Evolutionary conservation across 2,888 invertebrate genomes (phyloP).

Genomic region (Drosophila paracracens): DNA sequence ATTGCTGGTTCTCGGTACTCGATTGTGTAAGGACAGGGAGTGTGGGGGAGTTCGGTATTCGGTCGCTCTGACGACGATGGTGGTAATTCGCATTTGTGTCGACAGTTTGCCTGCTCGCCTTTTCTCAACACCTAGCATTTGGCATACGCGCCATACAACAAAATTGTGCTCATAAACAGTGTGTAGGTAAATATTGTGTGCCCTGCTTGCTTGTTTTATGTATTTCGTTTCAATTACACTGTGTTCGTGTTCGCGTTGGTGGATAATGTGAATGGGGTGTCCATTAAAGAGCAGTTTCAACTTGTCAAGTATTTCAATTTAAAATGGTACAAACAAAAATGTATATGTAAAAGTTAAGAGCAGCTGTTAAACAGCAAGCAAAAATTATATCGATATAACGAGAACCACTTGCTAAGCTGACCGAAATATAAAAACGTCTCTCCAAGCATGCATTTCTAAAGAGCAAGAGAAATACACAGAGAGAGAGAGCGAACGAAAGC

Average conservation of each 20-base stretch:
- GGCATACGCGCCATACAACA: conserved; percentile 82
- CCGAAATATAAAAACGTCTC: conserved; percentile 47
- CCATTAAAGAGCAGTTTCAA: conserved; percentile 35
- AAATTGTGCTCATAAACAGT: conserved; percentile 76
- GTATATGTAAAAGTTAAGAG: conserved; percentile 30
- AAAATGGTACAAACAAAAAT: conserved; percentile 26
- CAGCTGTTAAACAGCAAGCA: conserved; percentile 37
- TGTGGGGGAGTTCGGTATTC: conserved; percentile 7
- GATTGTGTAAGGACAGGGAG: background rate
- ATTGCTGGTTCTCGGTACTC: conserved; percentile 11
- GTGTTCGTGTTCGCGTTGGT: background rate
- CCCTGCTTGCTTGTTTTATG: background rate
- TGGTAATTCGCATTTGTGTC: conserved; percentile 35
- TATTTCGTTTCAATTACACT: background rate
- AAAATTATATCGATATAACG: conserved; percentile 41
- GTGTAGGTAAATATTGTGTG: conserved; percentile 70
- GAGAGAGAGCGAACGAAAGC: background rate
- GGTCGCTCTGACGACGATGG: conserved; percentile 5
- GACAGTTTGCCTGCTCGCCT: conserved; percentile 54
- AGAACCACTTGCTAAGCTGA: conserved; percentile 48
- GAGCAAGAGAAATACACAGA: background rate
- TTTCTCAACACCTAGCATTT: conserved; percentile 80
- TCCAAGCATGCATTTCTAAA: conserved; percentile 17
- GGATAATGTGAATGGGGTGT: conserved; percentile 4
- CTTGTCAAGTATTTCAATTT: conserved; percentile 20